Evolutionary conservation across 2,797 vertebrate genomes (phyloP).

Genomic region (Pelobates cultripes): DNA sequence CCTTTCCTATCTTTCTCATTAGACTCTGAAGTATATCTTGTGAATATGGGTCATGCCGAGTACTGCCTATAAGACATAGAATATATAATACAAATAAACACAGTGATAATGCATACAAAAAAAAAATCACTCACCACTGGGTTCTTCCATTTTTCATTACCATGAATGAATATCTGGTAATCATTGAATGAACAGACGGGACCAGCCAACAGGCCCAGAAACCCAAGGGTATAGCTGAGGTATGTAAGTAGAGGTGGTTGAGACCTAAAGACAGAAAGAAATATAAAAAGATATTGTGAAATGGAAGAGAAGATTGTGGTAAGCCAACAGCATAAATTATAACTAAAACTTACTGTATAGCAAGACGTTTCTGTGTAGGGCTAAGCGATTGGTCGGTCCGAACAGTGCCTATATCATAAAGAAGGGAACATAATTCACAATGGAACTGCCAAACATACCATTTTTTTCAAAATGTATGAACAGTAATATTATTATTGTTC

Average conservation of each 20-base stretch:
- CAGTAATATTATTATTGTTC: too few relatives aligned
- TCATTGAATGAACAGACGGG: conserved; percentile 54
- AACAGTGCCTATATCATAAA: conserved; percentile 18
- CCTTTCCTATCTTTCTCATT: too few relatives aligned
- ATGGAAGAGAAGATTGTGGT: not conserved
- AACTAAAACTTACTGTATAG: conserved; percentile 27
- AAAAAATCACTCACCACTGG: conserved; percentile 27
- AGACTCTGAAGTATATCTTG: too few relatives aligned
- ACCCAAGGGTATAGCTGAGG: conserved; percentile 54
- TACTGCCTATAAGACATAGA: too few relatives aligned
- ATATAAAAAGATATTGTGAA: not conserved
- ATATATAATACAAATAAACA: too few relatives aligned
- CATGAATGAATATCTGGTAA: conserved; percentile 56
- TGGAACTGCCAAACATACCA: too few relatives aligned
- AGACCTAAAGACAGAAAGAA: conserved; percentile 11
- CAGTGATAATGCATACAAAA: too few relatives aligned
- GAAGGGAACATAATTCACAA: not conserved
- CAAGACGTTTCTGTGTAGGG: conserved; percentile 33
- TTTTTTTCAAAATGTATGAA: too few relatives aligned
- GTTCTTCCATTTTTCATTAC: conserved; percentile 36
- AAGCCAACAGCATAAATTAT: not conserved
- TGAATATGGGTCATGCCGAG: too few relatives aligned
- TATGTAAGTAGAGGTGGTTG: conserved; percentile 46
- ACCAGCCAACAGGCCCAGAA: conserved; percentile 57
- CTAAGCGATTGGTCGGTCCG: conserved; percentile 31